phyloP scores from a whole-genome alignment of 2,797 vertebrate species.

The Sebastes hubbsi region DNA sequence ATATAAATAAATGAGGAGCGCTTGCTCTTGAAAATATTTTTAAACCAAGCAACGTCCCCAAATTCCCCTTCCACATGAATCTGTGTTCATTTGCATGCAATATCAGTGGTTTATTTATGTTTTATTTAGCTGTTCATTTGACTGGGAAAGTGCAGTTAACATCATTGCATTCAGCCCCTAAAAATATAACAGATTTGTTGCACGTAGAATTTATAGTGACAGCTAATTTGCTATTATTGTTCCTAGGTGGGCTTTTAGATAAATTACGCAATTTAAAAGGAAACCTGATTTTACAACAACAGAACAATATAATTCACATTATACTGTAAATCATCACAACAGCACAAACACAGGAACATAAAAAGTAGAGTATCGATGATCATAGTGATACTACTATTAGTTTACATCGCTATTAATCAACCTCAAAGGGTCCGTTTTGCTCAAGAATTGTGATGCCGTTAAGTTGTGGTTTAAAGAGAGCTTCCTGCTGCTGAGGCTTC shows the following conservation, averaged over 20 bases:
- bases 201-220: constrained; percentile 33
- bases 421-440: neutral
- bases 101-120: constrained; percentile 47
- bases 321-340: neutral
- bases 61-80: constrained; percentile 40
- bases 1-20: constrained; percentile 56
- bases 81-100: constrained; percentile 49
- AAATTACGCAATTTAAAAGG: constrained; percentile 7
- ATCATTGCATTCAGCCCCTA: constrained; percentile 35
- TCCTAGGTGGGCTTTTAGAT: constrained; percentile 20
- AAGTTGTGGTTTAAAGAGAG: constrained; percentile 10
- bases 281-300: neutral
- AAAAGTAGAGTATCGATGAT: neutral
- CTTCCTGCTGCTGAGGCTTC: constrained; percentile 12
- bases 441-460: neutral
- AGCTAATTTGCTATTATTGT: constrained; percentile 50
- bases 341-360: neutral
- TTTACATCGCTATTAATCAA: neutral
- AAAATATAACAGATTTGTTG: constrained; percentile 39
- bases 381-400: neutral
- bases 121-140: constrained; percentile 48
- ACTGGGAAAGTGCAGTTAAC: constrained; percentile 41
- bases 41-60: constrained; percentile 34
- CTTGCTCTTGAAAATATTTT: constrained; percentile 53
- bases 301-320: neutral